Base-by-base conservation (phyloP, 2,797 vertebrate species). In the Alca torda region DNA sequence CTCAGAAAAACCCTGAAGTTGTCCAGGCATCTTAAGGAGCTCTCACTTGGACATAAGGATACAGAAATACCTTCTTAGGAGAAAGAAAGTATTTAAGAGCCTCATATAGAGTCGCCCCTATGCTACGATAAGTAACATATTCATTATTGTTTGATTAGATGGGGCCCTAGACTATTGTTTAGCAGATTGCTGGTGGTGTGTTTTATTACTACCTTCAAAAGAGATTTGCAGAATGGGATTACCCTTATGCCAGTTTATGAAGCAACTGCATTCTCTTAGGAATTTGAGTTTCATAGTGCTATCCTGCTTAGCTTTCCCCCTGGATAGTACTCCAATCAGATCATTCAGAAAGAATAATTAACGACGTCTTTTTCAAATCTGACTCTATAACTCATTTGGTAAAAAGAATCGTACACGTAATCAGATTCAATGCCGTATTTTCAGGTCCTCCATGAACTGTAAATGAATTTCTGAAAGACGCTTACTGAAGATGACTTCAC, bases 161-260 rank as follows among this genome's bases (percentile, higher is more conserved):
- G 39, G 37, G 85, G 45, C 35, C 57, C 87, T 74, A 65, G 79
- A 90, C 68, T 81, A 73, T 72, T 85, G 56, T 81, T 95, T 84
- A 95, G 45, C 39, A 91, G 76, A 85, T 76, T 90, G 43, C 33
- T 93, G 41, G 37, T 81, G 35, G 26, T 89, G 43, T 72, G 45
- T 89, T 95, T 87, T 85, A 84, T 93, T 84, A 70, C 12, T 53
- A 86, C 56, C 31, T 93, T 94, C 12, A 35, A 84, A 89, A 91
- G 37, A 93, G 50, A 87, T 93, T 77, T 97, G 30, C 30, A 60
- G 82, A 94, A 95, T 87, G 41, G 51, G 51, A 93, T 84, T 95
- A 69, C 35, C 31, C 16, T 85, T 63, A 83, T 53, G 21, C 15
- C 53, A 87, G 54, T 94, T 91, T 84, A 84, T 88, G 54, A 93